These are phyloP conservation scores for Tortrix viridana DNA, from an alignment of 2,888 invertebrate species.

Conservation along the genomic window DNA sequence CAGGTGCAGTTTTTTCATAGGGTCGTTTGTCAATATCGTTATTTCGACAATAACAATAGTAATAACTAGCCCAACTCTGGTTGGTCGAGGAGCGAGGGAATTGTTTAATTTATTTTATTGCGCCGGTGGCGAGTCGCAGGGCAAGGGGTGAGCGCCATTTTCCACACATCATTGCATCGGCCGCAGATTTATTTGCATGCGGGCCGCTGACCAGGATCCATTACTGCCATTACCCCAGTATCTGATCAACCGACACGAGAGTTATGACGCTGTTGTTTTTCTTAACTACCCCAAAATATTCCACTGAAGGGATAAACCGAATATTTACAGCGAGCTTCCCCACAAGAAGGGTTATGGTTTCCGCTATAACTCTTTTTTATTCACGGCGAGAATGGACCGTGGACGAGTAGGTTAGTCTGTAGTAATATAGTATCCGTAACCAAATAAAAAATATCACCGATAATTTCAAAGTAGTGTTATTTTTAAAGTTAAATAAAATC, in stretches of 20 bases:
- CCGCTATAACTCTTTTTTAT: conserved; percentile 71
- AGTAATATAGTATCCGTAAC: neutral
- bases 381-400: conserved; percentile 50
- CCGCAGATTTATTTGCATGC: conserved; percentile 85
- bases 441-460: neutral
- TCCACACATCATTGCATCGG: conserved; percentile 85
- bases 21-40: conserved; percentile 18
- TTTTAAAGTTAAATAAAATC: too few species aligned
- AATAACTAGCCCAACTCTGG: conserved; percentile 25
- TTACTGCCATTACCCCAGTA: conserved; percentile 81
- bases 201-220: conserved; percentile 85
- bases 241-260: conserved; percentile 82
- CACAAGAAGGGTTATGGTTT: conserved; percentile 74
- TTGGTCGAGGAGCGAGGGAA: conserved; percentile 41
- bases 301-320: conserved; percentile 63
- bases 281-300: conserved; percentile 77
- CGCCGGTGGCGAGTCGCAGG: conserved; percentile 45
- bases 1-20: conserved; percentile 15
- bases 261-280: conserved; percentile 81
- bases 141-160: conserved; percentile 79
- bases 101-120: conserved; percentile 46
- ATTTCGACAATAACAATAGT: conserved; percentile 31
- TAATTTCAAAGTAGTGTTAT: too few species aligned
- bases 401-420: conserved; percentile 25
- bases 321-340: conserved; percentile 66